Base-by-base conservation (phyloP, 2,113 vertebrate genomes). In the Haplotaxodon microlepis region DNA sequence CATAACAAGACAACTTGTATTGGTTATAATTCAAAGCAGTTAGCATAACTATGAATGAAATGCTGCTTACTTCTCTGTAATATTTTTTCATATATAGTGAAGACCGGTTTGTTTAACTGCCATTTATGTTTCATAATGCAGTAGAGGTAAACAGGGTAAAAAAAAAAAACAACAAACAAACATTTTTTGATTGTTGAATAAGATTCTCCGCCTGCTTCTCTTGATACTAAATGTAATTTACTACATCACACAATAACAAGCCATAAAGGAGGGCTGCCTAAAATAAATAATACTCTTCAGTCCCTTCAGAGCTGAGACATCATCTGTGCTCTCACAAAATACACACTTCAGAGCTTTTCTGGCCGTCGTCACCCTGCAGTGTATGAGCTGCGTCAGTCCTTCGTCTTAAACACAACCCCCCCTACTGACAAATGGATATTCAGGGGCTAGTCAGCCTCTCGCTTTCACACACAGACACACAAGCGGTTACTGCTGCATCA, bases 401-500 rank as follows among this genome's bases (percentile, higher is more conserved):
- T 61, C 83, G 29, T 81, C 79, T 85, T 81, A 54, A 47, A 47
- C 42, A 73, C 81, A 84, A 57, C 79, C 71, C 80, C 54, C 53
- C 47, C 63, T 21, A 19, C 84, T 56, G 80, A 88, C 59, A 84
- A 83, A 90, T 63, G 53, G 66, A 87, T 73, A 84, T 87, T 82
- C 51, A 78, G 34, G 54, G 40, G 36, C 24, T 40, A 36, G 81
- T 73, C 82, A 40, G 78, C 21, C 38, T 59, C 56, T 56, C 3
- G 8, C 82, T 61, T 83, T 79, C 71, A 87, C 78, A 84, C 9
- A 84, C 11, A 84, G 59, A 61, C 82, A 82, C 57, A 83, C 29
- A 80, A 63, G 56, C 66, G 5, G 47, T 56, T 84, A 81, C 36
- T 84, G 87, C 84, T 91, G 88, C 83, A 92, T 87, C 89, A 81